Evolutionary conservation across 2,113 vertebrate species (phyloP).

Genomic region (Aegithalos caudatus): DNA sequence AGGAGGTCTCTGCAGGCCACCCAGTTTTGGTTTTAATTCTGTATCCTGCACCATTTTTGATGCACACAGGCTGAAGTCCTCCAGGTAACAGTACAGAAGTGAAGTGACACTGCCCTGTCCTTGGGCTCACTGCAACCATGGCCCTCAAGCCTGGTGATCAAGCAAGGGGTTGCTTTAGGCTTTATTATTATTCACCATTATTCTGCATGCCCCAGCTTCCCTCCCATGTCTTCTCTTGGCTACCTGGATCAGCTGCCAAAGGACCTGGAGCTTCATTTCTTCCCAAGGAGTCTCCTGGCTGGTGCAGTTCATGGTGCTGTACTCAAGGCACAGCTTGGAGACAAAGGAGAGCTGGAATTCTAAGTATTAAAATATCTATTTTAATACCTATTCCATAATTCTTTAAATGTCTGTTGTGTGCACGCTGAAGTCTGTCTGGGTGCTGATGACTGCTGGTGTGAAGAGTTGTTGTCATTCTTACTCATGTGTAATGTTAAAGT

Average conservation of each 20-base stretch:
- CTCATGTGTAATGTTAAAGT: neutral
- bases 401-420: accelerated
- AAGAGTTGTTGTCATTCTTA: neutral
- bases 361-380: neutral
- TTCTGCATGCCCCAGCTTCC: neutral
- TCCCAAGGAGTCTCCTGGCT: neutral
- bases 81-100: neutral
- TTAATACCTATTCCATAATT: neutral
- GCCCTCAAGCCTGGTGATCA: neutral
- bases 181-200: neutral
- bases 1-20: neutral
- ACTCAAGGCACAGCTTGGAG: neutral
- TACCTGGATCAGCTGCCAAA: neutral
- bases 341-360: neutral
- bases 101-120: neutral
- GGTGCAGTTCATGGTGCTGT: neutral
- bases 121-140: neutral
- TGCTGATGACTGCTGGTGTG: neutral
- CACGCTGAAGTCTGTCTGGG: neutral
- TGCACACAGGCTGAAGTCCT: neutral
- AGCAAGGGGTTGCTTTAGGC: neutral
- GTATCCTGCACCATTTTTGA: neutral
- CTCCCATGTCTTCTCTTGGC: accelerated
- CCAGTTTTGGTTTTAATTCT: neutral
- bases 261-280: neutral